A percentile compares a stretch with the other conserved stretches of the same genome.
phyloP scores from a whole-genome alignment of 2,888 invertebrate species.

The Pachliopta kotzebuea region DNA sequence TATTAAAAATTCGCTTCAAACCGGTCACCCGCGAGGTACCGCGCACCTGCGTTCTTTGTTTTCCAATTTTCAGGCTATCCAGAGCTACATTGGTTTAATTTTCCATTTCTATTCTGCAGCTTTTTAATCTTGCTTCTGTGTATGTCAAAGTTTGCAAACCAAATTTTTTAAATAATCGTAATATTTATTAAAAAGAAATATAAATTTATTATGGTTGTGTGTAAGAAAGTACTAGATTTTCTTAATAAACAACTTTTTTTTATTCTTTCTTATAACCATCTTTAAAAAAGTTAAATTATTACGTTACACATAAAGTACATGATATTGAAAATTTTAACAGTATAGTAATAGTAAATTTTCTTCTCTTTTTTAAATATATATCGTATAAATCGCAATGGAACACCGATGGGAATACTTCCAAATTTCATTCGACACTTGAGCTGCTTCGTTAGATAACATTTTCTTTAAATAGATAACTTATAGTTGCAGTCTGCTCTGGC shows the following conservation, averaged over 20 bases:
- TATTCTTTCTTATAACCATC: neutral
- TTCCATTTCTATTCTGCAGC: conserved; percentile 2
- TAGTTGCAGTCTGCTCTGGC: neutral
- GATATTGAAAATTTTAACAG: too few species aligned
- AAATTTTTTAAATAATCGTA: neutral
- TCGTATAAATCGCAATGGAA: conserved; percentile 5
- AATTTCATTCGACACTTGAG: conserved; percentile 13
- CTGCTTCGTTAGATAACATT: conserved; percentile 16
- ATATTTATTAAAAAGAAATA: neutral
- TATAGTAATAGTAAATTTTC: too few species aligned
- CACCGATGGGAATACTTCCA: conserved; percentile 15
- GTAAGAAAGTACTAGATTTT: too few species aligned
- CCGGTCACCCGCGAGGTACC: conserved; percentile 1
- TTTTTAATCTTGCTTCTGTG: neutral
- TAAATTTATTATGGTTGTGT: neutral
- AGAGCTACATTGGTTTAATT: conserved; percentile 10
- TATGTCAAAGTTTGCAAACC: neutral
- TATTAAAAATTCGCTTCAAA: conserved; percentile 23
- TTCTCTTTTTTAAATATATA: neutral
- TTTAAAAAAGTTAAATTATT: too few species aligned
- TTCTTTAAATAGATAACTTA: neutral
- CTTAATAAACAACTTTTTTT: neutral
- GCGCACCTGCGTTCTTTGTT: conserved; percentile 19
- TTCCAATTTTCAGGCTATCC: conserved; percentile 13
- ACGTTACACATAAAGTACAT: too few species aligned